phyloP scores from a whole-genome alignment of 2,113 vertebrate species.

The Oxyura jamaicensis region DNA sequence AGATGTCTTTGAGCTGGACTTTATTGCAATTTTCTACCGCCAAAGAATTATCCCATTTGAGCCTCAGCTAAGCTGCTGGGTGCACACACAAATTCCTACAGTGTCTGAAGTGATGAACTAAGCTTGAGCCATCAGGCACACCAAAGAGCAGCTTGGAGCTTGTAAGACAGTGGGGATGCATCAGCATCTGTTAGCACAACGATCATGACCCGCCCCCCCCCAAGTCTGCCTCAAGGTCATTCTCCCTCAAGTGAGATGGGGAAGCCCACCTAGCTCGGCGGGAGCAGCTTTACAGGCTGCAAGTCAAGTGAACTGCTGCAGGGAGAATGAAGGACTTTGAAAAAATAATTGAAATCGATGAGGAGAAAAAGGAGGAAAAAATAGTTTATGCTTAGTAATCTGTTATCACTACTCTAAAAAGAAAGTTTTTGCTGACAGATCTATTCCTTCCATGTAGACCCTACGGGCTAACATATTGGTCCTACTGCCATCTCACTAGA shows the following conservation, averaged over 20 bases:
- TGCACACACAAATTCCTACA: background rate
- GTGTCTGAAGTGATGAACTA: background rate
- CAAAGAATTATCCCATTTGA: background rate
- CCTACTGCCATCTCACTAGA: background rate
- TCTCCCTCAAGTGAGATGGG: background rate
- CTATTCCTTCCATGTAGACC: background rate
- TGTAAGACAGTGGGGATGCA: accelerated
- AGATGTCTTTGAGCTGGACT: background rate
- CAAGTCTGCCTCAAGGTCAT: background rate
- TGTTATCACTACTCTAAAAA: background rate
- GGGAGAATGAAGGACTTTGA: background rate
- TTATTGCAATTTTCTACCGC: background rate
- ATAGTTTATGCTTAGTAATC: background rate
- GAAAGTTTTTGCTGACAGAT: background rate
- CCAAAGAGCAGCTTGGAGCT: background rate
- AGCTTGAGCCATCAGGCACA: background rate
- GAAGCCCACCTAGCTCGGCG: background rate
- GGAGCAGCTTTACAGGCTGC: background rate
- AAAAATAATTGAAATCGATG: background rate
- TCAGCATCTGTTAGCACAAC: background rate
- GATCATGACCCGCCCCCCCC: too few relatives aligned
- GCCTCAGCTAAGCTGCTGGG: background rate
- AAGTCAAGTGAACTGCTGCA: background rate
- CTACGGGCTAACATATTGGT: background rate
- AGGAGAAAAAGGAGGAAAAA: background rate